Evolutionary conservation across 1,140 invertebrate genomes (phyloP), one percentile per base, ranked within the genome.

Genomic region (Hylyphantes graminicola): DNA sequence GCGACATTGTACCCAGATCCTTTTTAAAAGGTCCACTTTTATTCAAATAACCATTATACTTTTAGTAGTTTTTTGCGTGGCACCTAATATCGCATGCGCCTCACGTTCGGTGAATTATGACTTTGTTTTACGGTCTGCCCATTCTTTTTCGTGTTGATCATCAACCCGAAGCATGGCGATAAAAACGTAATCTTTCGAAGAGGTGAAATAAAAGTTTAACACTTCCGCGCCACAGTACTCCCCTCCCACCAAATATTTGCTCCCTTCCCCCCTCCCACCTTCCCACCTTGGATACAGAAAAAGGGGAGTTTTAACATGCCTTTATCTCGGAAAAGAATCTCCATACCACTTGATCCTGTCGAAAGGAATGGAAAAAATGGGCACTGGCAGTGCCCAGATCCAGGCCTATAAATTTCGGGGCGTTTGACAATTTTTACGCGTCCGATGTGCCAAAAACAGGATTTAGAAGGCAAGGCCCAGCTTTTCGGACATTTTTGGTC

Each of bases 271-370:
- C 35, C 63, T 17, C 7, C 35, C 35, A 1, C 35, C 35, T 35
- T 35, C 35, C 35, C 5, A 35, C 35, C 35, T 35, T 35, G 35
- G 35, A 35, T 35, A 35, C 35, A 35, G 35, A 35, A 35, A 35
- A 35, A 35, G 35, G 21, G 17, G 12, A n/a, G 67, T 54, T 79
- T 68, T 68, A 79, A 67, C 63, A 67, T 68, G 63, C 76, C 51
- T 79, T 79, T 79, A 79, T 79, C 76, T 79, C 0, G 53, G 21
- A 64, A 79, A 79, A 79, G 61, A 64, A 79, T 79, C 76, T 79
- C 76, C 76, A 67, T 79, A 79, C 76, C 76, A 79, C 76, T 79
- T 79, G 76, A 79, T 79, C 76, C 76, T 68, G 76, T 79, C 76
- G 76, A 79, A 79, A n/a, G 17, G 48, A 73, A 50, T n/a, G 59